These are phyloP conservation scores for Argyresthia albistria DNA, from an alignment of 2,888 invertebrate species.

Conservation along the genomic window DNA sequence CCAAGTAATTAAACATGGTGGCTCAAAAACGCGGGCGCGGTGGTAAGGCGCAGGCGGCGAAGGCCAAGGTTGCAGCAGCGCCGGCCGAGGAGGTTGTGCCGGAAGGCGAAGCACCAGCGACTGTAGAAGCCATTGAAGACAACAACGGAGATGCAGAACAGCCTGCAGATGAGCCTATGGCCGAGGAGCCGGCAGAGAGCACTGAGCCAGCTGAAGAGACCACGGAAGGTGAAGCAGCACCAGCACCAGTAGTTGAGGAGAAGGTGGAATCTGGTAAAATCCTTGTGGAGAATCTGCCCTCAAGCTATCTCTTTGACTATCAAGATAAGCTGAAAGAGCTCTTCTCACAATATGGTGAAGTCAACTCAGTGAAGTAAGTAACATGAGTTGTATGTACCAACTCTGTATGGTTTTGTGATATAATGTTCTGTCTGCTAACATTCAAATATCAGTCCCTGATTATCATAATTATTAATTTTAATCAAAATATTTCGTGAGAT, in stretches of 20 bases:
- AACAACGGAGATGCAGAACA: conserved; percentile 48
- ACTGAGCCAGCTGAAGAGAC: conserved; percentile 26
- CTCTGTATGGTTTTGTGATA: not conserved
- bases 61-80: conserved; percentile 25
- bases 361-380: conserved; percentile 55
- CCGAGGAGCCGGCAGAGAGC: conserved; percentile 19
- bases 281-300: conserved; percentile 59
- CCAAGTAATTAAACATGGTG: conserved; percentile 35
- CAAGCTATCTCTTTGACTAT: conserved; percentile 60
- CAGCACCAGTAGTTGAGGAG: conserved; percentile 40
- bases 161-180: conserved; percentile 26
- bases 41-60: conserved; percentile 44
- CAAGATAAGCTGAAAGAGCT: conserved; percentile 65
- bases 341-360: conserved; percentile 61
- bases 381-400: not conserved
- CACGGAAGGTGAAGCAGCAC: conserved; percentile 28
- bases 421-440: conserved; percentile 42
- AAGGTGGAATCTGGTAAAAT: conserved; percentile 66
- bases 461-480: not conserved
- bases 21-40: conserved; percentile 63
- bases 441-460: conserved; percentile 64
- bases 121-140: conserved; percentile 24
- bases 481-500: not conserved
- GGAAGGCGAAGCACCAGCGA: conserved; percentile 1
- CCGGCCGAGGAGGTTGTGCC: conserved; percentile 25